Conservation (phyloP, 30 jellyfish, hydroid and myxozoan species). For the Mastigias papua region DNA sequence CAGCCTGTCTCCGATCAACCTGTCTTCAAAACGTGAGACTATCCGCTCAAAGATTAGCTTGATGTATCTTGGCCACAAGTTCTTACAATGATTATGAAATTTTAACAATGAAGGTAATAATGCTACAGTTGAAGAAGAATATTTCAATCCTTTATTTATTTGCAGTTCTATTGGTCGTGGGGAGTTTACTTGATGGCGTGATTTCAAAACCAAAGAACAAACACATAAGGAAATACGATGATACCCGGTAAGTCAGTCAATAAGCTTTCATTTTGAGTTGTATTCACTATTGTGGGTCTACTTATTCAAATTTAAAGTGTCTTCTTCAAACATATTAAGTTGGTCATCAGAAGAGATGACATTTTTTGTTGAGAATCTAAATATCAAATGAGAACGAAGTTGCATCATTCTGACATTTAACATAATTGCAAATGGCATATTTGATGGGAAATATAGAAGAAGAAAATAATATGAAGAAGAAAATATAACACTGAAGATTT, state of each 20-base stretch:
- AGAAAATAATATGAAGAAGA: no score
- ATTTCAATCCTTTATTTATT: not conserved
- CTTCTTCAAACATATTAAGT: no score
- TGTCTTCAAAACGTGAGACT: constrained; percentile 6
- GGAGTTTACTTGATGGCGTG: constrained; percentile 26
- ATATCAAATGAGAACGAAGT: no score
- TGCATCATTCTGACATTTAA: no score
- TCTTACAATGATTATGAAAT: not conserved
- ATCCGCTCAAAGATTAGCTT: not conserved
- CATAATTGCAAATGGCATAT: no score
- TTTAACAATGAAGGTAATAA: not conserved
- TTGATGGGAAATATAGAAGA: no score
- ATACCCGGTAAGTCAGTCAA: constrained; percentile 27
- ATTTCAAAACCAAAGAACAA: constrained; percentile 35
- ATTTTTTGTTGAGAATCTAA: no score
- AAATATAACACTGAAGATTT: no score
- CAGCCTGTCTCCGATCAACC: constrained; percentile 18
- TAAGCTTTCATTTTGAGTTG: not conserved
- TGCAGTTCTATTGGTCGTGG: constrained; percentile 7
- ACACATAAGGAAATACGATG: constrained; percentile 33
- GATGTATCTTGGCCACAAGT: not conserved
- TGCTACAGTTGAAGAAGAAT: not conserved
- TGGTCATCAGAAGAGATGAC: no score
- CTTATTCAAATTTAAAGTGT: no score
- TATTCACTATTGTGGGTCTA: no score